Evolutionary conservation across 2,888 invertebrate species (phyloP).

Genomic region (Neoitamus cyanurus): DNA sequence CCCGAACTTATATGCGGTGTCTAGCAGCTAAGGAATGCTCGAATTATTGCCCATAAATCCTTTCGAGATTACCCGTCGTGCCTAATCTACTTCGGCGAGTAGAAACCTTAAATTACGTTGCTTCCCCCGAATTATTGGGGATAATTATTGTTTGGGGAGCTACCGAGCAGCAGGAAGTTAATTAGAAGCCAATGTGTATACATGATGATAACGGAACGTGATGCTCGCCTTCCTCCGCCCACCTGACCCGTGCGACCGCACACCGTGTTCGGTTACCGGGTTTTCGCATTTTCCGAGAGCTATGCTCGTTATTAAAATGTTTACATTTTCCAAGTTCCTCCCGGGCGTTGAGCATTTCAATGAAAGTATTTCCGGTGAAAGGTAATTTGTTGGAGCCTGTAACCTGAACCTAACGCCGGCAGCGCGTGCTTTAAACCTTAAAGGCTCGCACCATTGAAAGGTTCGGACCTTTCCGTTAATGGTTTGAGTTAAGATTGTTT

Average conservation of each 20-base stretch:
- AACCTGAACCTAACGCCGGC: background rate
- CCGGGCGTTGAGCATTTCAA: background rate
- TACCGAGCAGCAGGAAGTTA: conserved; percentile 14
- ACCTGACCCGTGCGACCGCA: background rate
- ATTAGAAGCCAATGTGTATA: conserved; percentile 13
- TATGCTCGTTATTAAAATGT: background rate
- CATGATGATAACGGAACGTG: background rate
- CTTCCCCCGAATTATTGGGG: conserved; percentile 16
- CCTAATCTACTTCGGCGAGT: conserved; percentile 4
- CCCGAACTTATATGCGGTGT: background rate
- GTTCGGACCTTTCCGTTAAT: background rate
- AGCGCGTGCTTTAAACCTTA: background rate
- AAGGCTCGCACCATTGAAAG: background rate
- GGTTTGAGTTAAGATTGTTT: background rate
- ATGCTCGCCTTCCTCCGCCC: background rate
- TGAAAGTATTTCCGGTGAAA: background rate
- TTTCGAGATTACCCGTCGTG: background rate
- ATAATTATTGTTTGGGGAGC: conserved; percentile 5
- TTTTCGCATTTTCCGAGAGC: background rate
- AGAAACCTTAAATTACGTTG: background rate
- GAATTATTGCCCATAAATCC: conserved; percentile 12
- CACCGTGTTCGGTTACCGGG: background rate
- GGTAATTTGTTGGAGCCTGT: background rate
- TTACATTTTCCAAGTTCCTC: background rate
- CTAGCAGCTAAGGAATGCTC: background rate